phyloP scores from a whole-genome alignment of 2,797 vertebrate species.

The Coluber constrictor region DNA sequence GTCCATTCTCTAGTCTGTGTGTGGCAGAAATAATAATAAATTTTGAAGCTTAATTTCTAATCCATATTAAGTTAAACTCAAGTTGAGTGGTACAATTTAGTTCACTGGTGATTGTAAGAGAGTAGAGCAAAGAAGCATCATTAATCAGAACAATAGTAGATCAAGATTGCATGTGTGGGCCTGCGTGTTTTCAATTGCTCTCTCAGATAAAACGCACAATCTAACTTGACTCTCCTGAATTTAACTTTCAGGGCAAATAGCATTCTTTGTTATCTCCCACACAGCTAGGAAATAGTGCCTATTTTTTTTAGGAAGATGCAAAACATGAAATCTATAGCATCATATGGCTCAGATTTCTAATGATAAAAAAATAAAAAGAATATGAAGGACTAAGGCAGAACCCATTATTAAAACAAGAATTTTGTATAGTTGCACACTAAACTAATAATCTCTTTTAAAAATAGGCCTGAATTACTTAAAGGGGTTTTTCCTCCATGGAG shows the following conservation, averaged over 20 bases:
- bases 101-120: not conserved
- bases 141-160: not conserved
- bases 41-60: not conserved
- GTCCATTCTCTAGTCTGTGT: not conserved
- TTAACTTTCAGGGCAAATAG: not conserved
- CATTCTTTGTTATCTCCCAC: not conserved
- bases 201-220: not conserved
- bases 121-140: not conserved
- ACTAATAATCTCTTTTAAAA: not conserved
- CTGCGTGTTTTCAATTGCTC: not conserved
- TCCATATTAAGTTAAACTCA: not conserved
- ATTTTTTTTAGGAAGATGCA: not conserved
- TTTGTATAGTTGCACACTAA: not conserved
- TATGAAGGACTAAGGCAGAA: not conserved
- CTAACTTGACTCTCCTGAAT: slow-evolving; percentile 3
- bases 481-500: not conserved
- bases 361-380: not conserved
- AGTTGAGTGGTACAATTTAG: not conserved
- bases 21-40: not conserved
- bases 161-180: not conserved
- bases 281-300: not conserved
- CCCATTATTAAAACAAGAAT: not conserved
- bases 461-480: not conserved
- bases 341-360: not conserved
- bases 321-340: not conserved